Conservation (phyloP, 2,797 vertebrate genomes). For the Bovichtus variegatus region DNA sequence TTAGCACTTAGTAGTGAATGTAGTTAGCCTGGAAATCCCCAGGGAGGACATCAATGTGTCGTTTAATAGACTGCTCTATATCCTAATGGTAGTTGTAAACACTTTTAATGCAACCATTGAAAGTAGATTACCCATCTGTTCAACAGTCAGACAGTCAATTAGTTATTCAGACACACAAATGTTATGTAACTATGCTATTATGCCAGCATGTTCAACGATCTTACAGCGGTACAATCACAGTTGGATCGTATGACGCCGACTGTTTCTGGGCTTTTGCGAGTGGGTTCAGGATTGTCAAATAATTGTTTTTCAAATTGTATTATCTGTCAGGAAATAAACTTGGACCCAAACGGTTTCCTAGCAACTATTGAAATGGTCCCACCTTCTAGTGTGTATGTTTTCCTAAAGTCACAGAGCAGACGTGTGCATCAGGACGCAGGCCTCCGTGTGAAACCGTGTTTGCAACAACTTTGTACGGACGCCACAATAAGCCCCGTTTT, state of each 20-base stretch:
- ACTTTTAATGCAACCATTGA: conserved; percentile 39
- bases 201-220: not conserved
- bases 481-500: not conserved
- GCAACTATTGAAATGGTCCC: not conserved
- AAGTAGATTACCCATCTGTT: conserved; percentile 24
- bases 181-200: not conserved
- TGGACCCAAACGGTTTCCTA: not conserved
- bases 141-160: conserved; percentile 3
- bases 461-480: not conserved
- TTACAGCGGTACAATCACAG: not conserved
- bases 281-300: not conserved
- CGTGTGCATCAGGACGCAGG: not conserved
- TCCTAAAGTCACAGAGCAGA: not conserved
- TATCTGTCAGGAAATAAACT: not conserved
- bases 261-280: not conserved
- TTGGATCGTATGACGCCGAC: not conserved
- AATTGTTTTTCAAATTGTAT: not conserved
- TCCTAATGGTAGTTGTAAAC: conserved; percentile 46
- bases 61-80: conserved; percentile 24
- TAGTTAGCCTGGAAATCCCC: conserved; percentile 41
- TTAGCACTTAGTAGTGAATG: conserved; percentile 22
- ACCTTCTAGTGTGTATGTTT: not conserved
- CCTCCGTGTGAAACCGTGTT: too few species aligned
- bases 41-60: conserved; percentile 22
- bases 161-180: conserved; percentile 5